Evolutionary conservation across 2,113 vertebrate genomes (phyloP).

Genomic region (Gallinago jamesoni): DNA sequence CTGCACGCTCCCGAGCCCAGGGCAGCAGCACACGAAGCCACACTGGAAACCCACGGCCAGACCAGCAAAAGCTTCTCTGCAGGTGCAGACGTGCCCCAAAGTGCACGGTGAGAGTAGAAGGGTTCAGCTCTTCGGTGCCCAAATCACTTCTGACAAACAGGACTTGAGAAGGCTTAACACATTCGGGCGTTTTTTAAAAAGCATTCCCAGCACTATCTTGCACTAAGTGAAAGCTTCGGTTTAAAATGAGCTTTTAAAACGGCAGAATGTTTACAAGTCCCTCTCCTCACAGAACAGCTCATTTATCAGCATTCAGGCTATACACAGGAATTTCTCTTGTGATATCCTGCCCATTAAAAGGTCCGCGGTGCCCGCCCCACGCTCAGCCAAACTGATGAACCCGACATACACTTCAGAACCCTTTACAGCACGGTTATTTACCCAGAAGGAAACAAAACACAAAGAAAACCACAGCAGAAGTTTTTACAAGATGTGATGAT

Average conservation of each 20-base stretch:
- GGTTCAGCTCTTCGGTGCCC: background rate
- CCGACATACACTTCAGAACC: background rate
- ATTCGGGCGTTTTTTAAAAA: background rate
- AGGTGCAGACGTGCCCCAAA: background rate
- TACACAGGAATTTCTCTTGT: background rate
- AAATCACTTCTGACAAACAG: background rate
- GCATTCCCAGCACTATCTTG: background rate
- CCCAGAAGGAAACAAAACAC: background rate
- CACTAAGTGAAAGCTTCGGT: background rate
- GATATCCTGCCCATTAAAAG: background rate
- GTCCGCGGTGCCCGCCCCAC: background rate
- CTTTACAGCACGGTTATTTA: background rate
- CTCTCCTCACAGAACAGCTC: background rate
- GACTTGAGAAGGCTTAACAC: background rate
- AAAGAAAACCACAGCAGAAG: background rate
- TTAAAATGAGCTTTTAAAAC: background rate
- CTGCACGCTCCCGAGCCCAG: background rate
- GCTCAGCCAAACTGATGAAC: background rate
- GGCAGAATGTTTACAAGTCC: background rate
- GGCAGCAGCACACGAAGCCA: background rate
- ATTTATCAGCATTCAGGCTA: background rate
- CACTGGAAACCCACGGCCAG: background rate
- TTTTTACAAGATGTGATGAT: background rate
- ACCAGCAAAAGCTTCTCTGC: background rate
- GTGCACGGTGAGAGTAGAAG: background rate